A percentile compares a stretch with the other conserved stretches of the same genome.
Conservation (phyloP, 2,113 vertebrate species). For the Syngnathus scovelli region DNA sequence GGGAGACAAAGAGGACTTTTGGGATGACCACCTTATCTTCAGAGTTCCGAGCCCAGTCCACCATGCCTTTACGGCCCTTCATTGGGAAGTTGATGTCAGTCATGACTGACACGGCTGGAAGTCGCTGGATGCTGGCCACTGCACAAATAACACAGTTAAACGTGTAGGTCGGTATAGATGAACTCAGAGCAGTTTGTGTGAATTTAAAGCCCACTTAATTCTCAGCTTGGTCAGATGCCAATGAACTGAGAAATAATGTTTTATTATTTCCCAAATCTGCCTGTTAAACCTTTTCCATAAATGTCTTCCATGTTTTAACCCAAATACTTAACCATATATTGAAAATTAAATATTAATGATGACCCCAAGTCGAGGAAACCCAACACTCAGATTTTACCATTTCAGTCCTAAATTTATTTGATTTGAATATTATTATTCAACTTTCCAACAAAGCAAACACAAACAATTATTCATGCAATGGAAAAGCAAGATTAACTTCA, state of each 20-base stretch:
- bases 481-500: no score
- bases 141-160: conserved; percentile 45
- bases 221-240: not conserved
- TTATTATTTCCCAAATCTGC: no score
- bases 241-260: not conserved
- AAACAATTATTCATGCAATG: no score
- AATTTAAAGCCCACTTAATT: not conserved
- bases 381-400: no score
- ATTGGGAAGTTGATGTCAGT: conserved; percentile 99
- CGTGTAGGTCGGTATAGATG: conserved; percentile 10
- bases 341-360: no score
- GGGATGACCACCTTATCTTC: conserved; percentile 97
- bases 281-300: no score
- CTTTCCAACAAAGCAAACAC: no score
- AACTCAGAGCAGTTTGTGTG: not conserved
- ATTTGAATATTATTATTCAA: no score
- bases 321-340: no score
- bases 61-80: conserved; percentile 99
- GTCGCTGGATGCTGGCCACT: conserved; percentile 99
- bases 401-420: no score
- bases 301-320: no score
- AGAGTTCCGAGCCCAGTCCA: conserved; percentile 98
- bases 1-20: conserved; percentile 90
- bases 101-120: conserved; percentile 92
- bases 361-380: no score